Evolutionary conservation across 2,797 vertebrate species (phyloP).

Genomic region (Argya squamiceps): DNA sequence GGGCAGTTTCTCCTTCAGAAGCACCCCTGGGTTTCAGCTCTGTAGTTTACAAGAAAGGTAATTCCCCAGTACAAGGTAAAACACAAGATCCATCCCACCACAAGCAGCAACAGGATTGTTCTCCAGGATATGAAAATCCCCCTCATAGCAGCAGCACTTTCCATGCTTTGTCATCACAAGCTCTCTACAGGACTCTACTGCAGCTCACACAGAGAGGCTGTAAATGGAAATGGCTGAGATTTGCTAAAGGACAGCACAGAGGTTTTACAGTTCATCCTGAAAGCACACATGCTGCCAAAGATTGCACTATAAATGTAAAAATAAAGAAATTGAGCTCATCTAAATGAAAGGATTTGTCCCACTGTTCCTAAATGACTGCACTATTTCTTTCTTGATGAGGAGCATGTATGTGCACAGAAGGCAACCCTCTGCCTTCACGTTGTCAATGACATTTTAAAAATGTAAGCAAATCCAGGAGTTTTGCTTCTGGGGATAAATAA

Average conservation of each 20-base stretch:
- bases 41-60: not conserved
- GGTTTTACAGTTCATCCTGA: not conserved
- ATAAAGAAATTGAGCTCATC: not conserved
- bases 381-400: not conserved
- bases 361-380: not conserved
- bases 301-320: not conserved
- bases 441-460: not conserved
- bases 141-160: not conserved
- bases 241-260: not conserved
- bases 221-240: not conserved
- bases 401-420: not conserved
- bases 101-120: not conserved
- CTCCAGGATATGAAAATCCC: not conserved
- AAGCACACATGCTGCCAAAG: not conserved
- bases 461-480: slow-evolving; percentile 7
- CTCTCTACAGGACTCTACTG: not conserved
- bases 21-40: not conserved
- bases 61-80: not conserved
- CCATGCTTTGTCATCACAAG: not conserved
- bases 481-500: not conserved
- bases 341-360: not conserved
- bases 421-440: not conserved
- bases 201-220: not conserved
- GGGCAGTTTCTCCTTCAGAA: not conserved
- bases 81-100: not conserved